Base-by-base conservation (phyloP, 1,140 invertebrate species). In the Agrypnia vestita region DNA sequence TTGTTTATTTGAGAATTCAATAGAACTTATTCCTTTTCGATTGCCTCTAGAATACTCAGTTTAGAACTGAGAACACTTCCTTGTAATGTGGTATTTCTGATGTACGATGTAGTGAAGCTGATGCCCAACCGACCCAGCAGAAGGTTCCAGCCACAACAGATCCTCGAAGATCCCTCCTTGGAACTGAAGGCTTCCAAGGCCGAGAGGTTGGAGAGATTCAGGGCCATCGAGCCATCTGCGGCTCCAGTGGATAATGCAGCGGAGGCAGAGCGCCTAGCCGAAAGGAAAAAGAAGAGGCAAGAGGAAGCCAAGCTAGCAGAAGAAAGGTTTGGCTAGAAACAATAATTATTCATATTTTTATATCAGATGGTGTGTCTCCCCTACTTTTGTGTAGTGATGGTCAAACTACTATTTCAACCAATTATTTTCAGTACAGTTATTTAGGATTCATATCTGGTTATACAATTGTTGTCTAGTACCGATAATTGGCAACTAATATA, bases 41-140 rank as follows among this genome's bases (percentile, higher is more conserved):
- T 35, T 35, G 25, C 25, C 25, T 35, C 6, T 1, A 35, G 25
- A 35, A 35, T 35, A 6, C 25, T 12, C 49, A 1, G 3, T 51
- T 51, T 51, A 51, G 49, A 51, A 15, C 49, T 51, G 49, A 51
- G 49, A 51, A 35, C 6, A 6, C 25, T 51, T 51, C 49, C 11
- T 51, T 51, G 11, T 51, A 51, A 51, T 12, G 11, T 64, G 7
- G 13, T 35, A n/a, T 64, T 44, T 69, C 43, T 73, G 49, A 21
- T n/a, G 35, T 21, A 12, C 12, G 17, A 21, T 73, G 69, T 87
- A 92, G 90, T 88, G 78, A 90, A 92, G 84, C 88, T 93, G 86
- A 90, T 92, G 64, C 91, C 92, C 62, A 89, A 89, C 84, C 91
- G 92, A 82, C 91, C 92, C 84, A 91, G 91, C 82, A 89, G 92